These are phyloP conservation scores for Pyrgilauda ruficollis DNA, from an alignment of 2,113 vertebrate genomes.

Conservation along the genomic window DNA sequence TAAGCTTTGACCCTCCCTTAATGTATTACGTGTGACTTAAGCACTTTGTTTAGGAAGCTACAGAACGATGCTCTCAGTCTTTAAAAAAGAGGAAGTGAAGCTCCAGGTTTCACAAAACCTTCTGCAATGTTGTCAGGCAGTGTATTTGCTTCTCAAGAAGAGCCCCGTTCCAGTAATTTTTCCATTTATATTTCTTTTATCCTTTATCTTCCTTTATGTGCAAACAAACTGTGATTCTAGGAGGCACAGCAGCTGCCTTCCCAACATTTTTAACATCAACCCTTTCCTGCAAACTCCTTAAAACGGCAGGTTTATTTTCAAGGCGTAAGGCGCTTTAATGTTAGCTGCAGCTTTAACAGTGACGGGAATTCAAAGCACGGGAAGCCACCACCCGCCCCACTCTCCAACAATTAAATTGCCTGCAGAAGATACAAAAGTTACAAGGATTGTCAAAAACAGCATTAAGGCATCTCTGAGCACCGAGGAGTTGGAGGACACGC, in stretches of 20 bases:
- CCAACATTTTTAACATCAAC: neutral
- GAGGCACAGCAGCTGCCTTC: neutral
- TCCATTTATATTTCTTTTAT: neutral
- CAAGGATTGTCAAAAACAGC: accelerated
- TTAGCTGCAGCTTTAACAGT: neutral
- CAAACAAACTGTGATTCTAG: neutral
- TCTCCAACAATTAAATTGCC: neutral
- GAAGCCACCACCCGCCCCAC: accelerated
- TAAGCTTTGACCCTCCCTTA: neutral
- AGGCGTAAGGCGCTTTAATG: neutral
- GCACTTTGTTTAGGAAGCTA: neutral
- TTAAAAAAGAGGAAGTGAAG: neutral
- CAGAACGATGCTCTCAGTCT: neutral
- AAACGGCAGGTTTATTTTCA: neutral
- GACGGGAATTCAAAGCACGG: neutral
- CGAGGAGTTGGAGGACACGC: neutral
- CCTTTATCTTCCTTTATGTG: neutral
- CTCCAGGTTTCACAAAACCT: neutral
- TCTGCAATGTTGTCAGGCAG: neutral
- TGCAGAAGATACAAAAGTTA: neutral
- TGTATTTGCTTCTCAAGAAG: neutral
- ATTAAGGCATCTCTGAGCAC: too few species aligned
- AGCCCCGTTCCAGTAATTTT: neutral
- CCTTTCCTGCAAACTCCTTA: neutral
- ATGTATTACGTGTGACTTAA: neutral